phyloP scores from a whole-genome alignment of 2,113 vertebrate genomes.

The Melanostigma gelatinosum region DNA sequence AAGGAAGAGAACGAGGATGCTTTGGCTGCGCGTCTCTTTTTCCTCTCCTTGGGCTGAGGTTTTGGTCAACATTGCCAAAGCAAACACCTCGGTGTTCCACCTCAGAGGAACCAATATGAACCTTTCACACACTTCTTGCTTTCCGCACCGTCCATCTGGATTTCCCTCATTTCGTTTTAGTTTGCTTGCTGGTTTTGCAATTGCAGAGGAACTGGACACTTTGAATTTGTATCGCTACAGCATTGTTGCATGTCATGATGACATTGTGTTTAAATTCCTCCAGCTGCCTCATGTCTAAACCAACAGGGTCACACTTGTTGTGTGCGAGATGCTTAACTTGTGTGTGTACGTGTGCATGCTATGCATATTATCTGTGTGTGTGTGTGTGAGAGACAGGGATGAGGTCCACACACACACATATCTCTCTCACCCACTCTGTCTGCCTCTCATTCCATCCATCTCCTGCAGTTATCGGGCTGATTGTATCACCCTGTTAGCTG shows the following conservation, averaged over 20 bases:
- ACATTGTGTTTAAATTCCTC: slow-evolving; percentile 17
- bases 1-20: slow-evolving; percentile 41
- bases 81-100: slow-evolving; percentile 67
- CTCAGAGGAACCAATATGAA: slow-evolving; percentile 49
- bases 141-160: slow-evolving; percentile 46
- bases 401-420: slow-evolving; percentile 20
- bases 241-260: not conserved
- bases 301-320: slow-evolving; percentile 19
- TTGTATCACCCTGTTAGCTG: slow-evolving; percentile 70
- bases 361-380: slow-evolving; percentile 39
- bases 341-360: slow-evolving; percentile 23
- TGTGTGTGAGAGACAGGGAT: slow-evolving; percentile 31
- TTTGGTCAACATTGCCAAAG: slow-evolving; percentile 62
- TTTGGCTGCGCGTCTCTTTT: slow-evolving; percentile 47
- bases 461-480: slow-evolving; percentile 65
- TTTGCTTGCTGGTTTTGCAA: slow-evolving; percentile 17
- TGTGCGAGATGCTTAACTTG: slow-evolving; percentile 35
- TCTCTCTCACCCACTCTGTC: slow-evolving; percentile 57
- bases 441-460: slow-evolving; percentile 49
- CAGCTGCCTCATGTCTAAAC: slow-evolving; percentile 28
- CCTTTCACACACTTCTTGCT: slow-evolving; percentile 66
- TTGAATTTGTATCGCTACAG: slow-evolving; percentile 1
- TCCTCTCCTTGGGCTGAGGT: slow-evolving; percentile 34
- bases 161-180: slow-evolving; percentile 23
- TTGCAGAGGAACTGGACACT: slow-evolving; percentile 1